Base-by-base conservation (phyloP, 2,113 vertebrate genomes). In the Tautogolabrus adspersus region DNA sequence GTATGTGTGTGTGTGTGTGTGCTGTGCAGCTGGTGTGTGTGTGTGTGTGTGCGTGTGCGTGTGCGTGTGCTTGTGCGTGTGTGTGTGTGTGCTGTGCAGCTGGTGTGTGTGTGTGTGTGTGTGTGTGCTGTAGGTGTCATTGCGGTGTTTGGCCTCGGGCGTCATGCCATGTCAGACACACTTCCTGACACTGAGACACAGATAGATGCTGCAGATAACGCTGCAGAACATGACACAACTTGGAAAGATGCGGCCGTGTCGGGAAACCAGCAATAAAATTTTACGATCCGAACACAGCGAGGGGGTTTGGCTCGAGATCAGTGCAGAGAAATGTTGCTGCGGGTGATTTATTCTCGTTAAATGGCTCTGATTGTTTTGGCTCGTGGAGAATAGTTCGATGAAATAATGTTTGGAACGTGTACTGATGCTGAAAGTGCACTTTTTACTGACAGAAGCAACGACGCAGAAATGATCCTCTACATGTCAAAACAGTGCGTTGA, bases 161-260 rank as follows among this genome's bases (percentile, higher is more conserved):
- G 67, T 61, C 77, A 51, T 42, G 23, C 40, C 66, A 57, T 90
- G 81, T 88, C 88, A 90, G 62, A 92, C 85, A 88, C 63, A 80
- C 83, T 91, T 93, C 87, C 91, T 92, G 75, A 87, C 87, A 81
- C 61, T 22, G 61, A 87, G 71, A 84, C 65, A 70, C 0, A 80
- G 84, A 92, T 91, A 64, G 60, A 66, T 42, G 57, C 61, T 38
- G 61, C n/a, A 86, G 85, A 92, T 86, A 82, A 40, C 21, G 1
- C 55, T 23, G 47, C 16, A 19, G 2, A 73, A 82, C 88, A 81
- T 85, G 90, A 91, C 82, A 77, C 62, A 38, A 81, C 88, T 79
- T 74, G 85, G 83, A 79, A 1, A 40, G 76, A 72, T 75, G 55
- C 65, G 19, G 60, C 37, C 5, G 2, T 7, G 30, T 64, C 18